Evolutionary conservation across 2,113 vertebrate species (phyloP), one percentile per base, ranked within the genome.

Genomic region (Epinephelus cyanopodus): DNA sequence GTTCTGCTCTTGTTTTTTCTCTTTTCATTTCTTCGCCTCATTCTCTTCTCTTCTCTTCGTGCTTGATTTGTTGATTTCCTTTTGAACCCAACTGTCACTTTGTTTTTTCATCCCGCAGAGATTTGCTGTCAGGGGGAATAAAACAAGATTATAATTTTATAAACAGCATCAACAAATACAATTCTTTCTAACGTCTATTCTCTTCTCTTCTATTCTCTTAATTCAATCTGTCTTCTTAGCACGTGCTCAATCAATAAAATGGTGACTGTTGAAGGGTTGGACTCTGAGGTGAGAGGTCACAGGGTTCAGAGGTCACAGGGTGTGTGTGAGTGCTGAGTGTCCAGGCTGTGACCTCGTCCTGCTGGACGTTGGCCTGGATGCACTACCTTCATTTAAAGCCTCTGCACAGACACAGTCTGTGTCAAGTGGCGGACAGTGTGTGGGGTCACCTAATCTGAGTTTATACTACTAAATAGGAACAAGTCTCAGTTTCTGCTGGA

Each of bases 231-330:
- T 65, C 69, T 85, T 81, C 81, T 75, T 5, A 15, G 48, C 82
- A 73, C 61, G 37, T 71, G 82, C 71, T 33, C 17, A 74, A 90
- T 92, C 86, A 79, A 89, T 82, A 90, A 68, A 1, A 47, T 48
- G 69, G 47, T 77, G 72, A 50, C 53, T 48, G 72, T 58, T 60
- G 68, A 45, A 71, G 21, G 54, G 74, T 33, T 48, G 68, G 12
- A 18, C 54, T 61, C 27, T 39, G 29, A 62, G 82, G 84, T 84
- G 50, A 84, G 61, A 80, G 90, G 77, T 83, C 74, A 69, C 29
- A 56, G 62, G 45, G 87, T 23, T 84, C 74, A 83, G 42, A 82
- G 85, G 83, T 86, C 74, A 73, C 0, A 15, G 29, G 39, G 68
- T 71, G 72, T 61, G 72, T 62, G 62, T 79, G 68, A 79, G 47